These are phyloP conservation scores for Megaustenia siamemsis DNA, from an alignment of 2,888 invertebrate species.

Conservation along the genomic window DNA sequence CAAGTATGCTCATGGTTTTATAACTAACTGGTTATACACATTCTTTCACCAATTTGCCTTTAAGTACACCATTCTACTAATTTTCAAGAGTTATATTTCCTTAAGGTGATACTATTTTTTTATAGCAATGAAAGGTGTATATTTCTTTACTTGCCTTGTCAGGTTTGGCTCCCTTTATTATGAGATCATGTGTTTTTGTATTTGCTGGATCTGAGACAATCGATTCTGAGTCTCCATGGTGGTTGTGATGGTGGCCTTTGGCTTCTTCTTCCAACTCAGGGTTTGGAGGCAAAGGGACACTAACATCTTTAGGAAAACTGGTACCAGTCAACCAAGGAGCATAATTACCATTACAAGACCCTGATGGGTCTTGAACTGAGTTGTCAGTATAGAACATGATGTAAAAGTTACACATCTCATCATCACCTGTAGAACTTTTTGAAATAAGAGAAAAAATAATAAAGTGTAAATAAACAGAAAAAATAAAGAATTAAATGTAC, in stretches of 20 bases:
- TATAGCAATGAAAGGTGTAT: too few species aligned
- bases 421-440: too few species aligned
- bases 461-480: too few species aligned
- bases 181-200: not conserved
- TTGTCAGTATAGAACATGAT: conserved; percentile 79
- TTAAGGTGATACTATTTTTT: too few species aligned
- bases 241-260: conserved; percentile 64
- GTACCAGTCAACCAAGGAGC: conserved; percentile 66
- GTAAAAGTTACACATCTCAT: conserved; percentile 81
- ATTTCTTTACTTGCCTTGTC: not conserved
- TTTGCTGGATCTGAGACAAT: not conserved
- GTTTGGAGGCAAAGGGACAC: conserved; percentile 81
- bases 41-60: too few species aligned
- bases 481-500: too few species aligned
- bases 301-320: conserved; percentile 79
- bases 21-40: too few species aligned
- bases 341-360: conserved; percentile 66
- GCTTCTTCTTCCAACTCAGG: conserved; percentile 76
- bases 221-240: not conserved
- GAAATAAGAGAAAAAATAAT: too few species aligned
- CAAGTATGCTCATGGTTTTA: too few species aligned
- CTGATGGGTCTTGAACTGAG: conserved; percentile 55
- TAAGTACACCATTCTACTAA: too few species aligned
- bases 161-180: not conserved
- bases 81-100: too few species aligned